Percentiles rank a stretch among this genome's conserved stretches.
These are phyloP conservation scores for Lutraria lutraria DNA, from an alignment of 2,888 invertebrate genomes.

Conservation along the genomic window DNA sequence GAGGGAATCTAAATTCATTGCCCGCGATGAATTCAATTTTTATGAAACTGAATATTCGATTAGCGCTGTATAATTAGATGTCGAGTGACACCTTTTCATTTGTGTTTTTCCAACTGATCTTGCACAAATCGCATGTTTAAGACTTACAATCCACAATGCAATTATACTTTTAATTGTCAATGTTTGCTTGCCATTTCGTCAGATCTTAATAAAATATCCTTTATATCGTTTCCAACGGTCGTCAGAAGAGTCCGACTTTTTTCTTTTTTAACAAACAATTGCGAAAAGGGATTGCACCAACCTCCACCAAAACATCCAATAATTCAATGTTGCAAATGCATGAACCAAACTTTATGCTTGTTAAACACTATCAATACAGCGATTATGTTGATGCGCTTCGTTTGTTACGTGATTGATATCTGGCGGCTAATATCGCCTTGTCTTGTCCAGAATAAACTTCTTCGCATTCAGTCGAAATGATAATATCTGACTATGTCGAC, in stretches of 20 bases:
- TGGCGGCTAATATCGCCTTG: background rate
- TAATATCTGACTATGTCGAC: too few species aligned
- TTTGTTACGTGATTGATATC: background rate
- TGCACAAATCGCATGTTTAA: background rate
- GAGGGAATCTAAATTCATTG: background rate
- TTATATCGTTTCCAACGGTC: background rate
- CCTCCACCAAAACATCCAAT: background rate
- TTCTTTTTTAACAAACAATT: background rate
- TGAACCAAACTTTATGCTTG: background rate
- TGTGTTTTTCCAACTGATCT: background rate
- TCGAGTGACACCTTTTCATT: background rate
- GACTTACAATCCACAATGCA: background rate
- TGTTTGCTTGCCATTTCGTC: conserved; percentile 7
- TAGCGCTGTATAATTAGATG: background rate
- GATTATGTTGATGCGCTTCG: background rate
- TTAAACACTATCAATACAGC: conserved; percentile 1
- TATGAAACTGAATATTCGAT: background rate
- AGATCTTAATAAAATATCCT: background rate
- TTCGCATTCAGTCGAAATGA: too few species aligned
- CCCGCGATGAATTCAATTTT: background rate
- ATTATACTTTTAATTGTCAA: background rate
- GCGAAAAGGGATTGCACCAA: background rate
- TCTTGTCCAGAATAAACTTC: too few species aligned
- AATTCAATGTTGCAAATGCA: background rate
- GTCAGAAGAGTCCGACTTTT: background rate